Evolutionary conservation across 2,113 vertebrate species (phyloP).

Genomic region (Rhinichthys klamathensis): DNA sequence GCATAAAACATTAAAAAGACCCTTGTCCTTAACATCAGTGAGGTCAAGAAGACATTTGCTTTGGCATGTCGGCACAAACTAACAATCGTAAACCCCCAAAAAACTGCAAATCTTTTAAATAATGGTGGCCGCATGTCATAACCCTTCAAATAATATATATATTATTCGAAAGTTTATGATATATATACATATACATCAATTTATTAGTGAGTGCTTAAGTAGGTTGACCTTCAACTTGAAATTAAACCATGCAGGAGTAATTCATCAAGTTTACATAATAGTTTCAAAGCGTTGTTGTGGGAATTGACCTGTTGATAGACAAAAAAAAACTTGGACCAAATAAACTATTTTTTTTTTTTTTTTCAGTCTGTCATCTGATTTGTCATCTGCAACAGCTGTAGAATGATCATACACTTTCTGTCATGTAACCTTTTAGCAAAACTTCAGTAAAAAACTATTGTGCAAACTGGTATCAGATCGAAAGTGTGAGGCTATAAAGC

Average conservation of each 20-base stretch:
- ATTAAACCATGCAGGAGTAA: background rate
- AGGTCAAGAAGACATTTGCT: constrained; percentile 13
- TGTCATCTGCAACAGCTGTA: background rate
- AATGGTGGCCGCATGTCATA: background rate
- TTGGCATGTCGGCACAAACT: constrained; percentile 3
- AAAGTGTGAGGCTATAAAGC: background rate
- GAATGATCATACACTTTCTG: background rate
- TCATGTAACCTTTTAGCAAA: background rate
- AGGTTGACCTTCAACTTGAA: background rate
- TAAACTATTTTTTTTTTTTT: no score
- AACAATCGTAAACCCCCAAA: background rate
- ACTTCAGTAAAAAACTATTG: background rate
- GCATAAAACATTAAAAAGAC: constrained; percentile 30
- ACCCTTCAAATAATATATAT: no score
- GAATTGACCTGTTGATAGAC: background rate
- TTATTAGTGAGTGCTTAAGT: background rate
- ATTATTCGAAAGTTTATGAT: no score
- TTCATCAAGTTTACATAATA: background rate
- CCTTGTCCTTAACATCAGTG: constrained; percentile 5
- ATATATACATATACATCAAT: no score
- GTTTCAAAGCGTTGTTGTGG: background rate
- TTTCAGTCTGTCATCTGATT: background rate
- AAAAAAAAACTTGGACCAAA: background rate
- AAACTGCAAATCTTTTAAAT: background rate
- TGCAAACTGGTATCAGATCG: background rate